These are phyloP conservation scores for Tetranychus urticae DNA, from an alignment of 1,140 invertebrate species.

Conservation along the genomic window DNA sequence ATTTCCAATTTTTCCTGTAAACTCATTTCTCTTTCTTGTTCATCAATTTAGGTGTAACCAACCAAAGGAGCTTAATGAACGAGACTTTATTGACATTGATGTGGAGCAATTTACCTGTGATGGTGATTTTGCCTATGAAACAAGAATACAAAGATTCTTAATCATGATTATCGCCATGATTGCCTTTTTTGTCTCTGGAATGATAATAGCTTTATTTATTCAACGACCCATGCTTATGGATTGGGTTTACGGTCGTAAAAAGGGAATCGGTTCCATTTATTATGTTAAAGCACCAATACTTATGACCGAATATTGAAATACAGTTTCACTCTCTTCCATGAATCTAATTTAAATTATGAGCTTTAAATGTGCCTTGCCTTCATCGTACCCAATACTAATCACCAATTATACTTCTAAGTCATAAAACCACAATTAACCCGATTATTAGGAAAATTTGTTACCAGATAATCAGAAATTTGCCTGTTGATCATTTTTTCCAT, in stretches of 20 bases:
- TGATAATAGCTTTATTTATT: slow-evolving; percentile 5
- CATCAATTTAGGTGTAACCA: slow-evolving; percentile 2
- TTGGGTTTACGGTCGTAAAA: slow-evolving; percentile 4
- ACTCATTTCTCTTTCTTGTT: no score
- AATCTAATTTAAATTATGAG: no score
- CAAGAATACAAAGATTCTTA: not conserved
- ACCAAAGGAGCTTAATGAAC: slow-evolving; percentile 2
- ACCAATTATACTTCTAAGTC: no score
- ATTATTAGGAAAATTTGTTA: no score
- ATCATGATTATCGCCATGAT: not conserved
- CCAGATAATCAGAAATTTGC: no score
- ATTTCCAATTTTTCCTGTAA: no score
- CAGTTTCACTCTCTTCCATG: no score
- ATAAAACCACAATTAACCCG: no score
- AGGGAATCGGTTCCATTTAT: slow-evolving; percentile 12
- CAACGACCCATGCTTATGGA: slow-evolving; percentile 5
- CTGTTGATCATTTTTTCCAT: no score
- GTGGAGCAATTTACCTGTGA: not conserved
- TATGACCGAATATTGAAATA: not conserved
- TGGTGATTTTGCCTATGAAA: not conserved
- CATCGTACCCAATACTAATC: no score
- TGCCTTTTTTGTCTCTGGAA: slow-evolving; percentile 5
- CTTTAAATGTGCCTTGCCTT: no score
- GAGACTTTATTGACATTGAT: not conserved
- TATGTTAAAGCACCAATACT: slow-evolving; percentile 10